Evolutionary conservation across 2,888 invertebrate species (phyloP), one percentile per base, ranked within the genome.

Genomic region (Drosophila falleni): DNA sequence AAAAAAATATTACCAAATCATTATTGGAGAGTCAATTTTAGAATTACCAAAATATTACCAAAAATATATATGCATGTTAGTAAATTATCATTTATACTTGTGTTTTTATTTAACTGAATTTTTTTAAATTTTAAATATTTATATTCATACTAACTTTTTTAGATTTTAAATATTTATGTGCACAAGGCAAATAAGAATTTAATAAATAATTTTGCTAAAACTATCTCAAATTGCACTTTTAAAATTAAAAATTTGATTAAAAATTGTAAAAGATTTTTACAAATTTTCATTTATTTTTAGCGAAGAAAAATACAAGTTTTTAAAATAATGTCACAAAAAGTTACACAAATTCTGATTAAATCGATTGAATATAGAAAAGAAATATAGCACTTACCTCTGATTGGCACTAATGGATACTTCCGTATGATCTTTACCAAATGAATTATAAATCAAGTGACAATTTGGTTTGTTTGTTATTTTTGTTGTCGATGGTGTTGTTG

Each of bases 341-440:
- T 26, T 35, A 37, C 16, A 15, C 13, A 41, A 50, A 10, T 73
- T 70, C 53, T 50, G 5, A 35, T 10, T 49, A 19, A 61, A 8
- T 49, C 23, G 31, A 16, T 41, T 47, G 23, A 64, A 8, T 16
- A 41, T 9, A 6, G 8, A 15, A 29, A 37, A 37, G 16, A 41
- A 65, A 66, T 66, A 58, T 42, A 29, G 42, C 62, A 83, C 93
- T 93, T 92, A 93, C 93, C 93, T 93, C 80, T 93, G 93, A 54
- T 90, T 92, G 68, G 92, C 92, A 78, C 92, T 92, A 88, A 92
- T 91, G 69, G 92, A 91, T 68, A 92, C 90, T 84, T 93, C 93
- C 90, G 93, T 93, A 72, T 92, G 92, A 88, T 93, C 93, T 93
- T 91, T 81, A 78, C 77, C 82, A 71, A 65, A 73, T 80, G 58